Percentiles rank a stretch among this genome's conserved stretches.
Conservation (phyloP, 2,888 invertebrate species). For the Ceratothoa steindachneri region DNA sequence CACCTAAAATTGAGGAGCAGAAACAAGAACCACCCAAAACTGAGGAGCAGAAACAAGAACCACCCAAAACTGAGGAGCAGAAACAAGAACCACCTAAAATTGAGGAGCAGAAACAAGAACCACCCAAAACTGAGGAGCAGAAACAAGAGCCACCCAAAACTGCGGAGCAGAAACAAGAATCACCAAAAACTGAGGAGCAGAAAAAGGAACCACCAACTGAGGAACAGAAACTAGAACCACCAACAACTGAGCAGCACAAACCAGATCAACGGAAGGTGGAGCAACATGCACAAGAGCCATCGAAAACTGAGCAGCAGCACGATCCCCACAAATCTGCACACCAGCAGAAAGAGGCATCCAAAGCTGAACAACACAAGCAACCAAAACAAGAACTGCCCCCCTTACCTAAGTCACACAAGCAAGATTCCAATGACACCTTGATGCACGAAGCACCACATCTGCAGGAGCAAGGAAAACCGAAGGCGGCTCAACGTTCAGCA, state of each 20-base stretch:
- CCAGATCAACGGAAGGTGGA: not conserved
- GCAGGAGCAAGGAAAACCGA: not conserved
- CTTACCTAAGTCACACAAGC: not conserved
- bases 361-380: not conserved
- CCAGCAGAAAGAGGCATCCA: not conserved
- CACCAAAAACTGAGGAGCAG: not conserved
- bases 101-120: conserved; percentile 9
- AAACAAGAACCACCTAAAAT: not conserved
- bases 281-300: not conserved
- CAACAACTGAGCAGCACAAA: not conserved
- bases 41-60: not conserved
- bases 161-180: not conserved
- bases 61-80: not conserved
- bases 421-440: not conserved
- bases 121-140: not conserved
- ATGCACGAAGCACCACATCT: not conserved
- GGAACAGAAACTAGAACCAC: not conserved
- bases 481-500: not conserved
- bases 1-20: not conserved
- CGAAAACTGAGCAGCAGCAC: not conserved
- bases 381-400: not conserved
- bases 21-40: not conserved
- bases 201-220: conserved; percentile 11
- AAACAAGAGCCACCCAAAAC: conserved; percentile 1
- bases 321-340: not conserved